phyloP scores from a whole-genome alignment of 2,113 vertebrate species.

The Stomatorhinus ivindoensis region DNA sequence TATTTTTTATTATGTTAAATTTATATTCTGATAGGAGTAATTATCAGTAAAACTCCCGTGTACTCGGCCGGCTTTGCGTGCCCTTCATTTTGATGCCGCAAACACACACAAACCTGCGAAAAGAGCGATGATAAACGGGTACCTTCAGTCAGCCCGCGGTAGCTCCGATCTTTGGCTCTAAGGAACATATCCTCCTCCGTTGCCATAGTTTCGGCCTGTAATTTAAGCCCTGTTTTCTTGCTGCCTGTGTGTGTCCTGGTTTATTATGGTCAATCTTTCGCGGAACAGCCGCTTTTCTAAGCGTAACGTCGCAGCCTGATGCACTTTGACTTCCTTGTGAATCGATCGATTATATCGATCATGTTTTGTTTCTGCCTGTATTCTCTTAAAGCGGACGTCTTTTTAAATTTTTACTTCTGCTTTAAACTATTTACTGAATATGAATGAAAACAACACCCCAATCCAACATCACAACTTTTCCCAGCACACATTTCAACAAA shows the following conservation, averaged over 20 bases:
- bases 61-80: neutral
- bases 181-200: slow-evolving; percentile 49
- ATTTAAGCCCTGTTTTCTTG: neutral
- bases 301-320: neutral
- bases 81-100: neutral
- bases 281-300: neutral
- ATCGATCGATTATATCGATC: slow-evolving; percentile 18
- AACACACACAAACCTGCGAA: neutral
- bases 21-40: neutral
- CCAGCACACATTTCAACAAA: neutral
- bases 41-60: neutral
- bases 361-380: slow-evolving; percentile 18
- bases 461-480: neutral
- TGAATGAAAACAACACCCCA: neutral
- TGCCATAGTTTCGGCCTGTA: slow-evolving; percentile 42
- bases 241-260: neutral
- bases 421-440: neutral
- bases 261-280: neutral
- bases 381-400: neutral
- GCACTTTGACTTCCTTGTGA: slow-evolving; percentile 6
- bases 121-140: slow-evolving; percentile 16
- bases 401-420: neutral
- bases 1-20: neutral
- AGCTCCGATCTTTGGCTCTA: slow-evolving; percentile 51
- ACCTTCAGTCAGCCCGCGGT: slow-evolving; percentile 60